Evolutionary conservation across 2,888 invertebrate genomes (phyloP).

Genomic region (Agelastica alni): DNA sequence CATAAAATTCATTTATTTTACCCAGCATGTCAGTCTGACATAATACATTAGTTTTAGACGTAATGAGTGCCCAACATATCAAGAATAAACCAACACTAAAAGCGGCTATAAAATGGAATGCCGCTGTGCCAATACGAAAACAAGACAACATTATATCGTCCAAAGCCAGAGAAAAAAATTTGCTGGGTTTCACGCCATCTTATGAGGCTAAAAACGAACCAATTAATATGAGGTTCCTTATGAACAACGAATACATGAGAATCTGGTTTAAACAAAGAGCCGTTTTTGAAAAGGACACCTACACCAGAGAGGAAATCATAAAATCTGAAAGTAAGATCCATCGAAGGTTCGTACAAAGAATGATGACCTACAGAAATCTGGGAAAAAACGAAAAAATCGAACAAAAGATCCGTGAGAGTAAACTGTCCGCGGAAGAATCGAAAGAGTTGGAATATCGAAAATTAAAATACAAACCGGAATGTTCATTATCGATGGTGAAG

Average conservation of each 20-base stretch:
- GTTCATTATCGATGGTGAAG: no score
- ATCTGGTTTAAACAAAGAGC: conserved; percentile 64
- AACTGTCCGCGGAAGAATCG: not conserved
- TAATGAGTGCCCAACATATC: no score
- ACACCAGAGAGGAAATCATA: conserved; percentile 59
- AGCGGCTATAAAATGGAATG: conserved; percentile 55
- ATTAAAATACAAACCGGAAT: conserved; percentile 34
- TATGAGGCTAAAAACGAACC: conserved; percentile 58
- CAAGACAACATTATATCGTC: conserved; percentile 63
- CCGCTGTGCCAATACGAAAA: conserved; percentile 56
- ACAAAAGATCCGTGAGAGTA: not conserved
- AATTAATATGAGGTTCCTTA: conserved; percentile 56
- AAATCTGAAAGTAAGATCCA: conserved; percentile 57
- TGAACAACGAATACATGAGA: conserved; percentile 63
- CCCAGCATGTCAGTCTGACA: no score
- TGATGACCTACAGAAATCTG: conserved; percentile 40
- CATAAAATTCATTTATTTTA: no score
- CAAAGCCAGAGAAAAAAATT: conserved; percentile 49
- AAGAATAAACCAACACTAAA: conserved; percentile 46
- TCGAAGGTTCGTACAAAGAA: conserved; percentile 46
- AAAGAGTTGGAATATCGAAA: conserved; percentile 14
- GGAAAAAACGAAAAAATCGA: conserved; percentile 25
- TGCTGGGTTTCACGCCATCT: conserved; percentile 56
- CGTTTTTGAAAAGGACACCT: conserved; percentile 61
- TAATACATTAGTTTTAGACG: no score